Base-by-base conservation (phyloP, 2,113 vertebrate genomes). In the Leucoraja erinaceus region DNA sequence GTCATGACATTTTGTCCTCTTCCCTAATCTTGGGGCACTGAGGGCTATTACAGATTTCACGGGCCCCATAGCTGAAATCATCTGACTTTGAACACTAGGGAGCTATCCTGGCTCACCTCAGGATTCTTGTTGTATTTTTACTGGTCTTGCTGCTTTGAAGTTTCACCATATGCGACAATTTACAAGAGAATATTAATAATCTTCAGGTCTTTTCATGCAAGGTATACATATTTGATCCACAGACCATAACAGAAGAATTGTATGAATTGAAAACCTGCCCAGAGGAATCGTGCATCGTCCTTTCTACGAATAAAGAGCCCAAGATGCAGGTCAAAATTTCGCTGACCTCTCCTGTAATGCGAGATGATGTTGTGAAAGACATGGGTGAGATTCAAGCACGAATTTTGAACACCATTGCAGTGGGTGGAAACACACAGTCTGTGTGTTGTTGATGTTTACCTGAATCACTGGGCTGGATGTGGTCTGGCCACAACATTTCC, bases 301-400 rank as follows among this genome's bases (percentile, higher is more conserved):
- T 97, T 95, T 95, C 96, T 94, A 97, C 97, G 93, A 96, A 96
- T 93, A 96, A 96, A 95, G 97, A 98, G 94, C 97, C 97, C 94
- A 96, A 96, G 96, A 97, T 97, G 95, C 96, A 96, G 95, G 97
- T 98, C 95, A 96, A 96, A 22, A 94, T 98, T 95, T 97, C 97
- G 75, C 94, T 98, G 94, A 98, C 97, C 93, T 98, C 97, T 20
- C 96, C 97, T 84, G 96, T 97, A 95, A 97, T 98, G 97, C 96
- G 97, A 93, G 97, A 98, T 95, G 97, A 97, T 91, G 94, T 95
- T 94, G 95, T 94, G 94, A 94, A 95, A 93, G 95, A 96, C 94
- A 95, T 66, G 96, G 97, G 97, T 96, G 93, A 93, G 95, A 94
- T 72, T 91, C 38, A 11, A 4, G 12, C 20, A 54, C 18, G 0